phyloP scores from a whole-genome alignment of 1,140 invertebrate genomes.

The Bombus waltoni region DNA sequence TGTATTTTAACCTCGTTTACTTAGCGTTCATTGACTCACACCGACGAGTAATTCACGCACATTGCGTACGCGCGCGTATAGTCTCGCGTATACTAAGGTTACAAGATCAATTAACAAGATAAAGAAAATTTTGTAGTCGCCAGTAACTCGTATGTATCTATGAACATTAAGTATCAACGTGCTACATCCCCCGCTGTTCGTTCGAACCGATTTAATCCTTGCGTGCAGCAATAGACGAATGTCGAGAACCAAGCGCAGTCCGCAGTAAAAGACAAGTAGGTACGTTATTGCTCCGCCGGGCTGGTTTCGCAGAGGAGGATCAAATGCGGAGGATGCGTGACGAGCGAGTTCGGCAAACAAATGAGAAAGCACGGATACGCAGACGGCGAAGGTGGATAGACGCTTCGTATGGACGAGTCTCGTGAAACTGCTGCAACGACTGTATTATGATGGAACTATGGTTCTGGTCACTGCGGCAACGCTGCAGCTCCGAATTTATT shows the following conservation, averaged over 20 bases:
- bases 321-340: conserved; percentile 44
- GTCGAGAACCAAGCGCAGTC: no score
- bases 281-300: conserved; percentile 40
- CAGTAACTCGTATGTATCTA: conserved; percentile 13
- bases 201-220: conserved; percentile 60
- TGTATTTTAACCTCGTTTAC: conserved; percentile 1
- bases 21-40: background rate
- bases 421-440: conserved; percentile 58
- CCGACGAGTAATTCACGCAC: conserved; percentile 1
- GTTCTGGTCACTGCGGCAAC: conserved; percentile 51
- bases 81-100: background rate
- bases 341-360: conserved; percentile 21
- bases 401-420: conserved; percentile 32
- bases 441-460: conserved; percentile 13
- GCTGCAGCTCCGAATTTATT: conserved; percentile 70
- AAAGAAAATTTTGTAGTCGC: background rate
- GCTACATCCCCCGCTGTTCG: conserved; percentile 26
- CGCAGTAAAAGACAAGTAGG: conserved; percentile 22
- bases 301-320: conserved; percentile 69
- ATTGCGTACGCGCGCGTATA: background rate
- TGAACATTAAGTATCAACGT: conserved; percentile 14
- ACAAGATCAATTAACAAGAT: conserved; percentile 1
- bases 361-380: conserved; percentile 12
- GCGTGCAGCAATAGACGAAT: background rate
- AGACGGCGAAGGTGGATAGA: conserved; percentile 20